These are phyloP conservation scores for Cheilosia scutellata DNA, from an alignment of 2,888 invertebrate genomes.

Conservation along the genomic window DNA sequence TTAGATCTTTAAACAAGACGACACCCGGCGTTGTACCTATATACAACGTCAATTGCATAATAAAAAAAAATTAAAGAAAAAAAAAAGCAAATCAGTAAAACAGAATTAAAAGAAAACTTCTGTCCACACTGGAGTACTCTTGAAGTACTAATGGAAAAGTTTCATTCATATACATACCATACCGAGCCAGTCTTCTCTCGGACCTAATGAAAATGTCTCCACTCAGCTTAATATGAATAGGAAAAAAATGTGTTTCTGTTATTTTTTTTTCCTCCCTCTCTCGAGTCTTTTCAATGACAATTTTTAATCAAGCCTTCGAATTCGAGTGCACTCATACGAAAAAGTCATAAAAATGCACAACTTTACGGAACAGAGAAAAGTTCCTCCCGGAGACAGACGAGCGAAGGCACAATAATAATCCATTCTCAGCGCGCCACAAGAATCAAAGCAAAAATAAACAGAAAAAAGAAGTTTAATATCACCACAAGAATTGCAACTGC, in stretches of 20 bases:
- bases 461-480: slow-evolving; percentile 61
- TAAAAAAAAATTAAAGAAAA: too few species aligned
- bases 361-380: slow-evolving; percentile 49
- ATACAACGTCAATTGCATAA: background rate
- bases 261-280: background rate
- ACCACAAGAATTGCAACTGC: slow-evolving; percentile 68
- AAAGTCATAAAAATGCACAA: slow-evolving; percentile 75
- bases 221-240: slow-evolving; percentile 31
- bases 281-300: slow-evolving; percentile 63
- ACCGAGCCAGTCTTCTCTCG: slow-evolving; percentile 16
- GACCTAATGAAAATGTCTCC: slow-evolving; percentile 67
- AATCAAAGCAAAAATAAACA: slow-evolving; percentile 60
- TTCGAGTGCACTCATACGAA: slow-evolving; percentile 73
- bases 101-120: background rate
- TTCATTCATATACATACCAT: background rate
- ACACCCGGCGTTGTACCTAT: background rate
- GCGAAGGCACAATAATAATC: slow-evolving; percentile 59
- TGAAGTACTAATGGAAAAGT: slow-evolving; percentile 10
- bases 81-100: background rate
- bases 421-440: slow-evolving; percentile 46
- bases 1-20: slow-evolving; percentile 6
- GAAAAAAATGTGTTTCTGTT: background rate
- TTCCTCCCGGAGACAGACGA: slow-evolving; percentile 6
- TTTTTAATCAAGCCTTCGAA: slow-evolving; percentile 75
- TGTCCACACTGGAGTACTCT: background rate